Base-by-base conservation (phyloP, 2,797 vertebrate genomes). In the Notoglanidium macrostoma region DNA sequence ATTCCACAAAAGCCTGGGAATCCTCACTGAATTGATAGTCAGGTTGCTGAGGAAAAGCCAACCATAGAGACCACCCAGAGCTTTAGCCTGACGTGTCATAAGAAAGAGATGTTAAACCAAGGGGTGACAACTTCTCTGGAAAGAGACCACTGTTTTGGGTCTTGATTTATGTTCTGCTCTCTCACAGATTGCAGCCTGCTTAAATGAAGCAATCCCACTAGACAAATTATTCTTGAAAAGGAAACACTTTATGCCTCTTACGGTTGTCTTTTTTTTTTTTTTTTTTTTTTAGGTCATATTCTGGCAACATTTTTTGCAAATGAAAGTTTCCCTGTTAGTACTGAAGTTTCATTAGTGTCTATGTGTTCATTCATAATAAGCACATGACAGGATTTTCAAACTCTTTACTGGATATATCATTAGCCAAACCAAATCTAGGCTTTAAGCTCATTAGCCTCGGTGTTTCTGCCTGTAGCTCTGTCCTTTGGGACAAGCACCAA, bases 1-100 rank as follows among this genome's bases (percentile, higher is more conserved):
- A 63, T 89, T 90, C 89, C 79, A 61, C 72, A 78, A 70, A 49
- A 83, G 49, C 87, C 88, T 85, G 88, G 87, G 89, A 89, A 88
- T 88, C 85, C 70, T 90, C 74, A 40, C 87, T 89, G 83, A 85
- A 86, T 77, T 87, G 79, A 84, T 80, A 86, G 89, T 74, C 88
- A 72, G 85, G 74, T 84, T 86, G 59, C 79, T 77, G 87, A 89
- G 85, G 83, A 70, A 81, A 89, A 86, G 35, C 73, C 78, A 89
- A 29, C 87, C 90, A 26, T 81, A 57, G 81, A 44, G 90, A 89
- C 88, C 89, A 90, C 88, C 88, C 90, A 90, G 63, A 35, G 84
- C 79, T 88, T 70, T 70, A 67, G 86, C 83, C 70, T 89, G 86
- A 91, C 72, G 86, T 91, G 85, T 89, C 68, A 90, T 85, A 89